Evolutionary conservation across 2,888 invertebrate genomes (phyloP).

Genomic region (Ichneumoninae sp.): DNA sequence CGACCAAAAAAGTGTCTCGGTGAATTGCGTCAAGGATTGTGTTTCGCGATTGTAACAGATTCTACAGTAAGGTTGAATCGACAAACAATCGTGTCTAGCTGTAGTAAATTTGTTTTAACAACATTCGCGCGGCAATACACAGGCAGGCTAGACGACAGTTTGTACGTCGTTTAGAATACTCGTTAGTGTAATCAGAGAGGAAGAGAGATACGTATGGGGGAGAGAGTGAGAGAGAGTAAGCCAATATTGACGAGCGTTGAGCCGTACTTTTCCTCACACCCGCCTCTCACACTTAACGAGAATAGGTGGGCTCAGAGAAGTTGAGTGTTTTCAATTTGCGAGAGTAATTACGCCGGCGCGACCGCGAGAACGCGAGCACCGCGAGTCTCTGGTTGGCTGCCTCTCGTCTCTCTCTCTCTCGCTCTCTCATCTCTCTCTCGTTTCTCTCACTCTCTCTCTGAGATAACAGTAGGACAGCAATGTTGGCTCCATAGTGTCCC

Average conservation of each 20-base stretch:
- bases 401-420: constrained; percentile 32
- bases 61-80: not conserved
- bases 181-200: constrained; percentile 59
- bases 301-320: constrained; percentile 63
- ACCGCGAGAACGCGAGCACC: constrained; percentile 41
- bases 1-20: not conserved
- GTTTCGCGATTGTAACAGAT: constrained; percentile 2
- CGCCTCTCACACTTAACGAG: constrained; percentile 58
- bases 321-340: constrained; percentile 70
- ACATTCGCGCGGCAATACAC: constrained; percentile 4
- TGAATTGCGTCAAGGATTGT: not conserved
- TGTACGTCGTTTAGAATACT: constrained; percentile 59
- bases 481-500: constrained; percentile 44
- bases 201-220: constrained; percentile 33
- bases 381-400: constrained; percentile 46
- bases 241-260: constrained; percentile 66
- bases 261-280: constrained; percentile 48
- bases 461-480: constrained; percentile 56
- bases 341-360: constrained; percentile 69
- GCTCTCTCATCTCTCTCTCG: constrained; percentile 12
- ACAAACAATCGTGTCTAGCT: not conserved
- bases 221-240: constrained; percentile 21
- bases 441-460: constrained; percentile 16
- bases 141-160: constrained; percentile 26
- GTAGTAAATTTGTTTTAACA: not conserved